These are phyloP conservation scores for Eutrigla gurnardus DNA, from an alignment of 2,797 vertebrate species.

Conservation along the genomic window DNA sequence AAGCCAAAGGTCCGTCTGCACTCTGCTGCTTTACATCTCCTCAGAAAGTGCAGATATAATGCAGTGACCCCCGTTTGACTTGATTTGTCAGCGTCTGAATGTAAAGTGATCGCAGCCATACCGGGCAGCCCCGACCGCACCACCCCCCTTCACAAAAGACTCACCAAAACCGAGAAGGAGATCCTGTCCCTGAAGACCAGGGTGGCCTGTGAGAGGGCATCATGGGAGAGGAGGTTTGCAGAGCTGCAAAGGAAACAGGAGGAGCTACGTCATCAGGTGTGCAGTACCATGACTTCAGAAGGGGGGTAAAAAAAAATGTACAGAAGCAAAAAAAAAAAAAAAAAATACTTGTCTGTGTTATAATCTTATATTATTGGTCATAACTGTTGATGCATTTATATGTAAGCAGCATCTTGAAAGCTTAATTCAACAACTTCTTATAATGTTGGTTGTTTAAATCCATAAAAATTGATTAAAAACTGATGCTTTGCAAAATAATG, in stretches of 20 bases:
- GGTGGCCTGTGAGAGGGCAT: constrained; percentile 77
- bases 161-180: constrained; percentile 84
- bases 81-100: constrained; percentile 53
- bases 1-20: background rate
- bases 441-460: no score
- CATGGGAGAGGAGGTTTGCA: constrained; percentile 82
- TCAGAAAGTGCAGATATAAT: background rate
- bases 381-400: no score
- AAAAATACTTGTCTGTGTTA: no score
- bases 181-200: constrained; percentile 84
- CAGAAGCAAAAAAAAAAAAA: no score
- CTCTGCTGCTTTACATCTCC: background rate
- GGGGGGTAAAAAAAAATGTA: background rate
- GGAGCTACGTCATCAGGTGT: constrained; percentile 81
- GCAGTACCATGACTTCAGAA: constrained; percentile 1
- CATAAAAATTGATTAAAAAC: no score
- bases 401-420: no score
- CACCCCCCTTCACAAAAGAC: constrained; percentile 71
- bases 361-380: no score
- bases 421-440: no score
- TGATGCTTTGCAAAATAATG: background rate
- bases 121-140: constrained; percentile 66
- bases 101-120: constrained; percentile 49
- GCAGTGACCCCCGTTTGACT: background rate
- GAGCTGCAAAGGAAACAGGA: constrained; percentile 83